Percentiles rank a stretch among this genome's conserved stretches.
Evolutionary conservation across 2,113 vertebrate species (phyloP).

Genomic region (Neogale vison): DNA sequence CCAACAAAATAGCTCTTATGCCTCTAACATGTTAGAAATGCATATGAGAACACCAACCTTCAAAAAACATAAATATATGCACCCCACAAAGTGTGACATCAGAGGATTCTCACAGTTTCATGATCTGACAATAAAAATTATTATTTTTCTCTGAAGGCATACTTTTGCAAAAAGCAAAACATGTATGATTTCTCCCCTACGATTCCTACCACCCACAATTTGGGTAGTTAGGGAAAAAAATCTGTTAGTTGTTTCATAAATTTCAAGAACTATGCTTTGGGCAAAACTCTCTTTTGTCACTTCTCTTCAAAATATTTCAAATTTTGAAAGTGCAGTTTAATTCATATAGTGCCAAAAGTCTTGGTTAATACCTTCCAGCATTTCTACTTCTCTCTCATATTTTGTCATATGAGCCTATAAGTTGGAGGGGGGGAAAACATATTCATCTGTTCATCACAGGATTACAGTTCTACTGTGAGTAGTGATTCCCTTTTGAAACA

Average conservation of each 20-base stretch:
- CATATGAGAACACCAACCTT: not conserved
- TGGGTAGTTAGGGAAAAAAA: not conserved
- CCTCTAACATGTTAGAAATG: not conserved
- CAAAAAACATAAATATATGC: not conserved
- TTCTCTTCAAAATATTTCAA: not conserved
- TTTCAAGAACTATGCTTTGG: not conserved
- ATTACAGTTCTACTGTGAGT: not conserved
- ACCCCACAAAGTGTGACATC: not conserved
- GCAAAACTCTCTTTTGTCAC: not conserved
- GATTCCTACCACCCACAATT: not conserved
- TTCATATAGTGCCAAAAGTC: not conserved
- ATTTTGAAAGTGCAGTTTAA: not conserved
- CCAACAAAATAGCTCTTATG: not conserved
- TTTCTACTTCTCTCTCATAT: not conserved
- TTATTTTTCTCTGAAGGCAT: not conserved
- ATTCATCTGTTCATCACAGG: not conserved
- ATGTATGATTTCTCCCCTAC: not conserved
- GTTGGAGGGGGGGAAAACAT: not conserved
- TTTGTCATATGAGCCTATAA: not conserved
- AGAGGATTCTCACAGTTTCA: not conserved
- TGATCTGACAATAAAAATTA: slow-evolving; percentile 28
- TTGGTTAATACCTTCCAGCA: not conserved
- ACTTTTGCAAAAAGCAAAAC: not conserved
- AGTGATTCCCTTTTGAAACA: not conserved
- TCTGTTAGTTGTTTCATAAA: not conserved